Conservation (phyloP, 1,140 invertebrate species). For the Tyrophagus putrescentiae region DNA sequence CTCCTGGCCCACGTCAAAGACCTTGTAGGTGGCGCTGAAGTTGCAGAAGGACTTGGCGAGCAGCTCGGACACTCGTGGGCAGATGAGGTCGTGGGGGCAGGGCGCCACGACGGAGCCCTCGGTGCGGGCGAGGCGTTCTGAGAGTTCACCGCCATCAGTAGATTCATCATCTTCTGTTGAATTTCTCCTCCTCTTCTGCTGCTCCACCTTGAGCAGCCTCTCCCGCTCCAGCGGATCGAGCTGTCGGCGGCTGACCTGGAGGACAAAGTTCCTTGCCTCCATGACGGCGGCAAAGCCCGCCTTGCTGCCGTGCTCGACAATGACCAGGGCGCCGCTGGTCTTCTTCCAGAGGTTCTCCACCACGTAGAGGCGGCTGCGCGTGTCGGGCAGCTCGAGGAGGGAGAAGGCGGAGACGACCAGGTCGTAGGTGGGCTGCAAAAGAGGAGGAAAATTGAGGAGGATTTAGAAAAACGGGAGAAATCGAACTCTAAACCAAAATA, state of each 20-base stretch:
- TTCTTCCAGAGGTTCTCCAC: constrained; percentile 69
- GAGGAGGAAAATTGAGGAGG: constrained; percentile 21
- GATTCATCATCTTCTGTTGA: constrained; percentile 15
- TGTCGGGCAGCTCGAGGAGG: constrained; percentile 57
- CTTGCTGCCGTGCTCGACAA: constrained; percentile 67
- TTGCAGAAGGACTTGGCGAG: constrained; percentile 44
- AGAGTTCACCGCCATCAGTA: constrained; percentile 6
- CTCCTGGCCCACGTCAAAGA: constrained; percentile 37
- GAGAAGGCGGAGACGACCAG: constrained; percentile 64
- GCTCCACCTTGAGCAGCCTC: no score
- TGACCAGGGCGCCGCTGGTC: constrained; percentile 59
- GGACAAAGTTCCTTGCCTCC: constrained; percentile 36
- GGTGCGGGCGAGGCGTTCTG: neutral
- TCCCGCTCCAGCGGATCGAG: constrained; percentile 40
- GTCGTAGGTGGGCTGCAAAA: constrained; percentile 50
- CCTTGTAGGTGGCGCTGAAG: constrained; percentile 49
- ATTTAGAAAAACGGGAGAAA: constrained; percentile 2
- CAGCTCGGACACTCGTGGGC: constrained; percentile 42
- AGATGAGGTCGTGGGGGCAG: constrained; percentile 59
- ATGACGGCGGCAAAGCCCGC: constrained; percentile 47
- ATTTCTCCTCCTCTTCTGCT: constrained; percentile 42
- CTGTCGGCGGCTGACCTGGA: constrained; percentile 40
- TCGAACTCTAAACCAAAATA: constrained; percentile 15
- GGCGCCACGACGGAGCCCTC: constrained; percentile 47
- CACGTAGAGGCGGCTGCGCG: constrained; percentile 47